phyloP scores from a whole-genome alignment of 2,888 invertebrate genomes.

The Lasioglossum lativentre region DNA sequence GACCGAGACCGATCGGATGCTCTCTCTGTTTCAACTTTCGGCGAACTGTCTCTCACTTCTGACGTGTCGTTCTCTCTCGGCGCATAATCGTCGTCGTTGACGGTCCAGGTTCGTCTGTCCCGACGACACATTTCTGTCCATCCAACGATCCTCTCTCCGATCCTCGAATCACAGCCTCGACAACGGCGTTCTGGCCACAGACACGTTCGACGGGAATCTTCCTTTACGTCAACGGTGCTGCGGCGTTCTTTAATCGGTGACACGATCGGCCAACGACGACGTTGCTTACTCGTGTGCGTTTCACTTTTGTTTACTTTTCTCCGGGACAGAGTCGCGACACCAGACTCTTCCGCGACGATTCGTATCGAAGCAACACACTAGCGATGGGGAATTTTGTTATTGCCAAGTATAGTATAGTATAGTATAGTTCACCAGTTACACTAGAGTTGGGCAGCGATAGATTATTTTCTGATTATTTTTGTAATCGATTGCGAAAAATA shows the following conservation, averaged over 20 bases:
- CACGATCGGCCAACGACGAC: conserved; percentile 34
- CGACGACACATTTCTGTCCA: conserved; percentile 17
- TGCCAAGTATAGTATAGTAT: background rate
- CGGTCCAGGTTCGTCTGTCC: background rate
- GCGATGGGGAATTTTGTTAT: background rate
- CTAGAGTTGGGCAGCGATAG: too few relatives aligned
- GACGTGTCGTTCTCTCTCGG: background rate
- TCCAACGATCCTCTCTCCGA: background rate
- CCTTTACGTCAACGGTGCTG: conserved; percentile 36
- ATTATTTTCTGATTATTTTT: too few relatives aligned
- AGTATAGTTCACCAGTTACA: background rate
- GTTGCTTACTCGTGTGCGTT: conserved; percentile 33
- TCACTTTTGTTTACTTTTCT: conserved; percentile 46
- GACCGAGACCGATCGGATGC: too few relatives aligned
- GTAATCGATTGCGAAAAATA: too few relatives aligned
- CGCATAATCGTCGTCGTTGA: background rate
- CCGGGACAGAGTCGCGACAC: background rate
- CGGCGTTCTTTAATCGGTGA: conserved; percentile 21
- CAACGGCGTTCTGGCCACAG: too few relatives aligned
- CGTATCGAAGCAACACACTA: background rate
- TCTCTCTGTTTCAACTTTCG: background rate
- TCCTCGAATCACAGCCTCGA: background rate
- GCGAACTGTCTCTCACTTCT: conserved; percentile 17
- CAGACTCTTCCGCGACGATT: background rate
- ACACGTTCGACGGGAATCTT: too few relatives aligned